These are phyloP conservation scores for Alligator sinensis DNA, from an alignment of 2,113 vertebrate genomes.

Conservation along the genomic window DNA sequence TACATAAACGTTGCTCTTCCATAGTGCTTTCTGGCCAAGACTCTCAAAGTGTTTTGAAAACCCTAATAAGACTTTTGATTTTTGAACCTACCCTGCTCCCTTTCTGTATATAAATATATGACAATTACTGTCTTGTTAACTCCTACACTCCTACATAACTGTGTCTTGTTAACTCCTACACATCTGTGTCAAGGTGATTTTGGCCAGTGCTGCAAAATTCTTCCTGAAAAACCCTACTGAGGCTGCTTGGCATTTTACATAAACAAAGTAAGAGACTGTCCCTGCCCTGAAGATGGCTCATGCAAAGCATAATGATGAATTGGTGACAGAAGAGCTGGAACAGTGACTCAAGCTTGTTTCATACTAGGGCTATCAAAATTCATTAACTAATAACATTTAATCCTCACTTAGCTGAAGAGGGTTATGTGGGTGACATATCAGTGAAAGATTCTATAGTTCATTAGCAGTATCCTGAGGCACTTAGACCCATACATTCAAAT, in stretches of 20 bases:
- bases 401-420: slow-evolving; percentile 28
- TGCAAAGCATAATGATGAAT: neutral
- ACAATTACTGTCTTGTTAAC: neutral
- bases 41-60: neutral
- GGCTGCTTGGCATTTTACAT: neutral
- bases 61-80: neutral
- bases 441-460: slow-evolving; percentile 39
- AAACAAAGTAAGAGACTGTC: neutral
- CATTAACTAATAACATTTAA: neutral
- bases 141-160: neutral
- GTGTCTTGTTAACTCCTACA: neutral
- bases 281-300: neutral
- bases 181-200: neutral
- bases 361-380: neutral
- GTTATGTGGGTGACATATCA: slow-evolving; percentile 49
- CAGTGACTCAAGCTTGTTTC: neutral
- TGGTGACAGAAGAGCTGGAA: slow-evolving; percentile 10
- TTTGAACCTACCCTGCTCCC: neutral
- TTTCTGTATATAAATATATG: neutral
- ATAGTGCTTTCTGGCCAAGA: neutral
- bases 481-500: slow-evolving; percentile 37
- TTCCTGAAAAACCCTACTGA: neutral
- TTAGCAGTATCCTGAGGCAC: slow-evolving; percentile 43
- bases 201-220: neutral
- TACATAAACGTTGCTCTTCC: neutral